Percentiles rank a stretch among this genome's conserved stretches.
phyloP scores from a whole-genome alignment of 1,140 invertebrate genomes.

The Drosophila tani region DNA sequence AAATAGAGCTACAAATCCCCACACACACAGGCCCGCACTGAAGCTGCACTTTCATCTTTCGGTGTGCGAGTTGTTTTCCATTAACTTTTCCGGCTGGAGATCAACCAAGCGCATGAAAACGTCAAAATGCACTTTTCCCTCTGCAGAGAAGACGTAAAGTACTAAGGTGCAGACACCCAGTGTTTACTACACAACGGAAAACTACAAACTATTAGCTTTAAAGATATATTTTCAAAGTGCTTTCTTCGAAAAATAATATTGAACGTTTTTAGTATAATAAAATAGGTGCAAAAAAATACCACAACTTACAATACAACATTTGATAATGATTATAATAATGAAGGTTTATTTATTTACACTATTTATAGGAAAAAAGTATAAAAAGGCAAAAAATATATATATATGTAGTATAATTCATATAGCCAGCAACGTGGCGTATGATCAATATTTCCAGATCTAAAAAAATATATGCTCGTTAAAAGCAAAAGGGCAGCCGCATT shows the following conservation, averaged over 20 bases:
- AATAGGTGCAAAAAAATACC: no score
- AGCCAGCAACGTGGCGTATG: constrained; percentile 47
- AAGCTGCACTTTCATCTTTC: constrained; percentile 21
- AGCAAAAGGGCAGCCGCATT: constrained; percentile 48
- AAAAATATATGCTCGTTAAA: constrained; percentile 63
- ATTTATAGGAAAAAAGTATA: not conserved
- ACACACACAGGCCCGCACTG: constrained; percentile 5
- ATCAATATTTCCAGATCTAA: constrained; percentile 58
- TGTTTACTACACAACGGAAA: constrained; percentile 1
- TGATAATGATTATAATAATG: not conserved
- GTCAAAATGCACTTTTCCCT: constrained; percentile 75
- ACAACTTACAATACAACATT: no score
- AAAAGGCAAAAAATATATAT: not conserved
- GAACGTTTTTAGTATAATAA: no score
- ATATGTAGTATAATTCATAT: not conserved
- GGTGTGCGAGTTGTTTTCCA: constrained; percentile 49
- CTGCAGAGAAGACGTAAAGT: constrained; percentile 12
- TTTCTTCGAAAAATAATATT: no score
- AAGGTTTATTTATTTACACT: no score
- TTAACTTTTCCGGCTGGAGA: constrained; percentile 62
- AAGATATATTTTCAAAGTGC: no score
- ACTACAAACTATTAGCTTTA: not conserved
- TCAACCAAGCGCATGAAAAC: constrained; percentile 76
- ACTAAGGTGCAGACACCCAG: constrained; percentile 13
- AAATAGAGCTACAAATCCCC: constrained; percentile 39